A percentile compares a stretch with the other conserved stretches of the same genome.
These are phyloP conservation scores for Cryptoblepharus egeriae DNA, from an alignment of 2,797 vertebrate genomes.

Conservation along the genomic window DNA sequence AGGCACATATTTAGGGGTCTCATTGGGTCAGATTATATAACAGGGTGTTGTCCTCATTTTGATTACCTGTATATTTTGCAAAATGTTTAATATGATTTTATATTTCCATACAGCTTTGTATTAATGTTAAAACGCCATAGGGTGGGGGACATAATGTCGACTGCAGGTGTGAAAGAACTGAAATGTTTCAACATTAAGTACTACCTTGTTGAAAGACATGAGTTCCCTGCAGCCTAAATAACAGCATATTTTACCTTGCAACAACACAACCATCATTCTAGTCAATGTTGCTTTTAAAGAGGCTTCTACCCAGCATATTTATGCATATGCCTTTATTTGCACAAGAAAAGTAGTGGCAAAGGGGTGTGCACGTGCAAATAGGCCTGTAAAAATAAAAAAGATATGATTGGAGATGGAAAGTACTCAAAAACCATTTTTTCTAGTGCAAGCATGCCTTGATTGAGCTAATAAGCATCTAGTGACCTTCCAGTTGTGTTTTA, in stretches of 20 bases:
- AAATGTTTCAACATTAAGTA: background rate
- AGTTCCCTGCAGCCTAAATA: background rate
- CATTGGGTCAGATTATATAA: too few species aligned
- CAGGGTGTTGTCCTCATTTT: too few species aligned
- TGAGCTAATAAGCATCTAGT: background rate
- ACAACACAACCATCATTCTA: background rate
- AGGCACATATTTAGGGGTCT: too few species aligned
- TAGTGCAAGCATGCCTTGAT: background rate
- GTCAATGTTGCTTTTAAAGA: background rate
- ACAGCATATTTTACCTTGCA: background rate
- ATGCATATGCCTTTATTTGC: background rate
- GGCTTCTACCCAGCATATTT: background rate
- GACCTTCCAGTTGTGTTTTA: background rate
- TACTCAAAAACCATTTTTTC: background rate
- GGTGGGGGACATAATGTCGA: background rate
- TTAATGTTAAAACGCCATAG: too few species aligned
- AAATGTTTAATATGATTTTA: too few species aligned
- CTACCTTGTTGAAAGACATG: background rate
- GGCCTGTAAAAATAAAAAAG: background rate
- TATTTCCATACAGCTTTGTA: too few species aligned
- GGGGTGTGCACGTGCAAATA: background rate
- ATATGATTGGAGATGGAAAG: background rate
- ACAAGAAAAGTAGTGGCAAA: background rate
- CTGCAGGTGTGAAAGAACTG: background rate
- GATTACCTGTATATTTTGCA: too few species aligned